Evolutionary conservation across 2,113 vertebrate species (phyloP).

Genomic region (Menura novaehollandiae): DNA sequence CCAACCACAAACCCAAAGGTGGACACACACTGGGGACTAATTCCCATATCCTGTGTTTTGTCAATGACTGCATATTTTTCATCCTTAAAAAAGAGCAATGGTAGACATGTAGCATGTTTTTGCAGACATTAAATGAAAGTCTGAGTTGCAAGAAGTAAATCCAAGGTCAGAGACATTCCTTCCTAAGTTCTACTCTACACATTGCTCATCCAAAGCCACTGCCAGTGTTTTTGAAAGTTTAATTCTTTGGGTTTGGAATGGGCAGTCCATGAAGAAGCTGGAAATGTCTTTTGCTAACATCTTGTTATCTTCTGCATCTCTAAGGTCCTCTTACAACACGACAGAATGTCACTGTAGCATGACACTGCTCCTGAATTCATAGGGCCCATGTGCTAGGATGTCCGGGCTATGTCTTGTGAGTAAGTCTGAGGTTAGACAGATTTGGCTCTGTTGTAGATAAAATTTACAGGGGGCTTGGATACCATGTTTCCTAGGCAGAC

Average conservation of each 20-base stretch:
- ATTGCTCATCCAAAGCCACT: too few species aligned
- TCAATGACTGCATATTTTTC: not conserved
- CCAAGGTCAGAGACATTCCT: not conserved
- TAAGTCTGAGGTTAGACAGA: not conserved
- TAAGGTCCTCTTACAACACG: not conserved
- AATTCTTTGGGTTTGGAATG: not conserved
- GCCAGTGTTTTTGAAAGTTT: not conserved
- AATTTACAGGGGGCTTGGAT: not conserved
- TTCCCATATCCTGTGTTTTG: not conserved
- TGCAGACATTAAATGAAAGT: not conserved
- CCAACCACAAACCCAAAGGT: not conserved
- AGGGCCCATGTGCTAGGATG: not conserved
- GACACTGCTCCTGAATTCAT: not conserved
- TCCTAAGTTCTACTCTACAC: not conserved
- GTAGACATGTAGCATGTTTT: not conserved
- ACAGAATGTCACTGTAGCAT: not conserved
- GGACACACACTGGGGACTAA: rapidly evolving
- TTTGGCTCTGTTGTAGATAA: not conserved
- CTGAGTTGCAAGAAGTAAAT: not conserved
- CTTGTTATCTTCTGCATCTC: not conserved
- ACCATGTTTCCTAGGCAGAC: not conserved
- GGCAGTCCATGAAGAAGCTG: not conserved
- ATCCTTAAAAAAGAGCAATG: not conserved
- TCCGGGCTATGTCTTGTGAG: not conserved
- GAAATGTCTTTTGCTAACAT: not conserved